Base-by-base conservation (phyloP, 1,140 invertebrate genomes). In the Meloidogyne chitwoodi region DNA sequence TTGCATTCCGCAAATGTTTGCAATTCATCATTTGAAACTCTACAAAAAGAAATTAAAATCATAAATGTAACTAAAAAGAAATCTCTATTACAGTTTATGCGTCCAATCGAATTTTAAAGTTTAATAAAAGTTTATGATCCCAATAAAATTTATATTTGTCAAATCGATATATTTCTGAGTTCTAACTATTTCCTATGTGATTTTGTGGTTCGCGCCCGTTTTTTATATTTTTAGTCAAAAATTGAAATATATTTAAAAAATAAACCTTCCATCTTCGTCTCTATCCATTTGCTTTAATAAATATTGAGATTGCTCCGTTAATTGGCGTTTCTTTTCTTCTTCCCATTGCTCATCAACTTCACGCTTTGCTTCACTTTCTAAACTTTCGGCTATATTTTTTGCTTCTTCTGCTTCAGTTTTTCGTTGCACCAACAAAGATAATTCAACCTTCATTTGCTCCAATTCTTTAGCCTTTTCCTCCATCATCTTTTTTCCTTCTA, bases 341-440 rank as follows among this genome's bases (percentile, higher is more conserved):
- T 89, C 88, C 27, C 77, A 80, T 78, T 88, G 85, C 19, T 81
- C 80, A 70, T 89, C 88, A 38, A 90, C 78, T 63, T 87, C 85
- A 41, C 84, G 78, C 77, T 91, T 89, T 56, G 91, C 89, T 31
- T 90, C 89, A 82, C 89, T 90, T 68, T 89, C 89, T 81, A 88
- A 87, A 78, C 89, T 90, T 74, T 91, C 89, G 76, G 91, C 90
- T 63, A 91, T 90, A 85, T 92, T 91, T 66, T 91, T 90, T 75
- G 91, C 76, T 56, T 89, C 84, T 91, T 88, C 94, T 93, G 0
- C 92, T 80, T 12, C 74, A 34, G 64, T 67, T 68, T 81, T 81
- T n/a, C 79, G 38, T 65, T 80, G 78, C 34, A 87, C 78, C 56
- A 87, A 74, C 8, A 80, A 81, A 24, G 84, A 82, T 66, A 82